Evolutionary conservation across 2,113 vertebrate species (phyloP).

Genomic region (Malurus melanocephalus): DNA sequence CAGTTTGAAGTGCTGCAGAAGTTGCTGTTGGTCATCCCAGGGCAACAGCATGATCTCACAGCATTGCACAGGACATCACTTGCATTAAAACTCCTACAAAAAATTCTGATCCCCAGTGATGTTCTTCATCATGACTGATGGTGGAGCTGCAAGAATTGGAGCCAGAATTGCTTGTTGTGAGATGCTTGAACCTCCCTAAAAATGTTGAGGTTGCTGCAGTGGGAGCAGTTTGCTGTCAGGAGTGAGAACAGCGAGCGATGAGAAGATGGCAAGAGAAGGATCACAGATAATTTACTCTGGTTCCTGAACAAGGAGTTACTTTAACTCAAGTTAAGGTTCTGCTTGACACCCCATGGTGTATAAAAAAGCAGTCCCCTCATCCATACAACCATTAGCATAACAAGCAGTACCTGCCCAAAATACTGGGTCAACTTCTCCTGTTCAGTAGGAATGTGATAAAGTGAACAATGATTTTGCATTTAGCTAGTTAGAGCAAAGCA

Average conservation of each 20-base stretch:
- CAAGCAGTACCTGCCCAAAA: background rate
- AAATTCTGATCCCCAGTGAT: background rate
- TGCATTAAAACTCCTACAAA: background rate
- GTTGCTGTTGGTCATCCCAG: background rate
- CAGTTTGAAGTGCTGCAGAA: background rate
- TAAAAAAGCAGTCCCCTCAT: background rate
- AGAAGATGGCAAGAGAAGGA: background rate
- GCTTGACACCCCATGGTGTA: background rate
- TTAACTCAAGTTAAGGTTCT: background rate
- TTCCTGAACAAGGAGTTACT: background rate
- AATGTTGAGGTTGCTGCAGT: background rate
- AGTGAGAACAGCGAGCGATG: rapidly evolving
- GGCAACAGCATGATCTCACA: background rate
- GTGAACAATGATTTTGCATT: rapidly evolving
- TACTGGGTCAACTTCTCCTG: background rate
- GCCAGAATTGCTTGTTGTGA: background rate
- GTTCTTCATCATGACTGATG: background rate
- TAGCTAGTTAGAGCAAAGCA: background rate
- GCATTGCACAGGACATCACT: background rate
- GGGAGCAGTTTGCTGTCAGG: background rate
- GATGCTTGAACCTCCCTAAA: background rate
- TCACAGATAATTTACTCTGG: background rate
- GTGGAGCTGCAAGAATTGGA: background rate
- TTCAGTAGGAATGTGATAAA: background rate
- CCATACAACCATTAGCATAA: background rate